Evolutionary conservation across 2,888 invertebrate genomes (phyloP).

Genomic region (Quadriops clusia): DNA sequence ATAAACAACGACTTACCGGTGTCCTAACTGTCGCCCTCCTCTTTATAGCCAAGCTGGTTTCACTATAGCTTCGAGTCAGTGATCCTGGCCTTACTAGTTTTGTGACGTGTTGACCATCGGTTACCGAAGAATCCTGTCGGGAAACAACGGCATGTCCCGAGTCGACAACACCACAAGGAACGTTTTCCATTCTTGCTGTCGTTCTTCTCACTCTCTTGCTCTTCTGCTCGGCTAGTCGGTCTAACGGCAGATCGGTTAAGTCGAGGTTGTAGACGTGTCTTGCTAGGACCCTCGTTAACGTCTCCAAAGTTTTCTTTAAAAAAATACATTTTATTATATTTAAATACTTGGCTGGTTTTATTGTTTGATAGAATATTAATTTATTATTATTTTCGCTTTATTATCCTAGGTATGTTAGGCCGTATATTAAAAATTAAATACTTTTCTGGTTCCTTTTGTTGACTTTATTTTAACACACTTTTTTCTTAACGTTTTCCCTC

Average conservation of each 20-base stretch:
- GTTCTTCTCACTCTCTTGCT: conserved; percentile 51
- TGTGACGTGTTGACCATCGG: conserved; percentile 26
- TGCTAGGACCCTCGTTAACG: conserved; percentile 85
- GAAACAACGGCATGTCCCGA: conserved; percentile 20
- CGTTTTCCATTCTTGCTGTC: conserved; percentile 23
- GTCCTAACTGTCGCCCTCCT: conserved; percentile 23
- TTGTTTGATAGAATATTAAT: too few species aligned
- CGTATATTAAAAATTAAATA: too few species aligned
- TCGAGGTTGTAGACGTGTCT: conserved; percentile 92
- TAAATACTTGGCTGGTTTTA: too few species aligned
- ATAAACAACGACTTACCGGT: conserved; percentile 11
- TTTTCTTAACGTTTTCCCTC: too few species aligned
- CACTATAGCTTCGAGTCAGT: conserved; percentile 42
- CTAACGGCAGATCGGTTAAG: conserved; percentile 72
- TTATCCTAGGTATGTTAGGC: too few species aligned
- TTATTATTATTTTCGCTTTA: too few species aligned
- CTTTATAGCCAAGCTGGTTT: conserved; percentile 40
- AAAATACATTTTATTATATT: too few species aligned
- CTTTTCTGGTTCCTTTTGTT: too few species aligned
- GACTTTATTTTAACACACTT: too few species aligned
- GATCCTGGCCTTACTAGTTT: conserved; percentile 23
- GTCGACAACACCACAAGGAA: conserved; percentile 18
- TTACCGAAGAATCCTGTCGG: conserved; percentile 30
- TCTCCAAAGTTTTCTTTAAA: conserved; percentile 87
- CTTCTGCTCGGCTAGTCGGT: conserved; percentile 67